These are phyloP conservation scores for Frieseomelitta varia DNA, from an alignment of 1,140 invertebrate genomes.

Conservation along the genomic window DNA sequence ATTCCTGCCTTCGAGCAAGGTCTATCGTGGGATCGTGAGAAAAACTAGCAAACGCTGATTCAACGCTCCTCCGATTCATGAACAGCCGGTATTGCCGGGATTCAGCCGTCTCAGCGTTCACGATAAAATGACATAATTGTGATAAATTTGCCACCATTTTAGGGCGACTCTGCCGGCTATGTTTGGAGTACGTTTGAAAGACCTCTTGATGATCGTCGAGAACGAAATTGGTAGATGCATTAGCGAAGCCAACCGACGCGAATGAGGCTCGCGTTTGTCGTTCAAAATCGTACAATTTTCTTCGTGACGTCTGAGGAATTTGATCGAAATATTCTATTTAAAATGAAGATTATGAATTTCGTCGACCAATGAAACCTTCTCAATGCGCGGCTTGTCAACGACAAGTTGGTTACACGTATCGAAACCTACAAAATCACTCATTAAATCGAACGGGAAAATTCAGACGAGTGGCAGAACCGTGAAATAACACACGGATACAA, in stretches of 20 bases:
- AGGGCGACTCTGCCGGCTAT: not conserved
- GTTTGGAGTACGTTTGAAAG: constrained; percentile 1
- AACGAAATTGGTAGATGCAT: constrained; percentile 14
- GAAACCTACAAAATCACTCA: not conserved
- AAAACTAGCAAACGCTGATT: constrained; percentile 59
- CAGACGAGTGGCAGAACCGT: not conserved
- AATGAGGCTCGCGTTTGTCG: not conserved
- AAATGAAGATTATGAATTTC: too few species aligned
- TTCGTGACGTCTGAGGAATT: too few species aligned
- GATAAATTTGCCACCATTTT: constrained; percentile 33
- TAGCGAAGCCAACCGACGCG: not conserved
- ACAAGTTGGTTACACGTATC: not conserved
- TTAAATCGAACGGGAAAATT: not conserved
- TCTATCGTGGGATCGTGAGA: constrained; percentile 69
- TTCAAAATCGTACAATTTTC: not conserved
- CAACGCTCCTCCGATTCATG: constrained; percentile 58
- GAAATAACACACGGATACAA: constrained; percentile 35
- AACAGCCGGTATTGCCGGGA: constrained; percentile 14
- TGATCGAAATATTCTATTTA: too few species aligned
- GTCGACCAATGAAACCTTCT: too few species aligned
- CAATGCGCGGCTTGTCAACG: too few species aligned
- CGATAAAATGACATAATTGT: constrained; percentile 40
- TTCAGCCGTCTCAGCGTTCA: constrained; percentile 1
- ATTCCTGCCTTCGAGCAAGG: constrained; percentile 64
- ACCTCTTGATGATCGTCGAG: constrained; percentile 7